Evolutionary conservation across 2,113 vertebrate species (phyloP), one percentile per base, ranked within the genome.

Genomic region (Ceuthmochares aereus): DNA sequence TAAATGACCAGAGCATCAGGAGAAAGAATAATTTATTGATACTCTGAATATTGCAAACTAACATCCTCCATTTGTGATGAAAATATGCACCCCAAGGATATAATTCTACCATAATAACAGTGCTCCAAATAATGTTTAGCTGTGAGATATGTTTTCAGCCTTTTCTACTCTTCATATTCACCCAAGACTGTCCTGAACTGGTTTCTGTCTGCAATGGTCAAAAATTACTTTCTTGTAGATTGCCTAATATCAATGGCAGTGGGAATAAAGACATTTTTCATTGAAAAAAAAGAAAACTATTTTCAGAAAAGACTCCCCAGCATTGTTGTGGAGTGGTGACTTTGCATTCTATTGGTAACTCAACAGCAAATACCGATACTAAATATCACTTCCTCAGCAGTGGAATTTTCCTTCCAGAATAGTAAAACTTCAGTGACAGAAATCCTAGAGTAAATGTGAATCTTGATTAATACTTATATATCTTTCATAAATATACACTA

Each of bases 221-320:
- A 70, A 91, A 91, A 91, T 94, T 93, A 89, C 40, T 96, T 97
- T 96, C 80, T 83, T 54, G 56, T 92, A 87, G 85, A 73, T 96
- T 95, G 47, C 49, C 68, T 95, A 76, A 59, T 96, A 78, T 93
- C 75, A 83, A 66, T 78, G 63, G 49, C 0, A 12, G 58, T 49
- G 63, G 69, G 47, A 89, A 80, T 64, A 92, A 68, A 73, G 77
- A 89, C 5, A 70, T 93, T 97, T 98, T 91, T 94, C 84, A 96
- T 69, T 95, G 74, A 78, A 84, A 95, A 94, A 95, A 96, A 91
- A 82, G 42, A 93, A 97, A 95, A 17, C 20, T 52, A 29, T 87
- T 93, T 97, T 93, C 82, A 68, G 72, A 85, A 97, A 91, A 30
- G 62, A 62, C 34, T 84, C 45, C 52, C 90, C 64, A 85, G 56